Conservation (phyloP, 1,140 invertebrate species). For the Tetramorium alpestre region DNA sequence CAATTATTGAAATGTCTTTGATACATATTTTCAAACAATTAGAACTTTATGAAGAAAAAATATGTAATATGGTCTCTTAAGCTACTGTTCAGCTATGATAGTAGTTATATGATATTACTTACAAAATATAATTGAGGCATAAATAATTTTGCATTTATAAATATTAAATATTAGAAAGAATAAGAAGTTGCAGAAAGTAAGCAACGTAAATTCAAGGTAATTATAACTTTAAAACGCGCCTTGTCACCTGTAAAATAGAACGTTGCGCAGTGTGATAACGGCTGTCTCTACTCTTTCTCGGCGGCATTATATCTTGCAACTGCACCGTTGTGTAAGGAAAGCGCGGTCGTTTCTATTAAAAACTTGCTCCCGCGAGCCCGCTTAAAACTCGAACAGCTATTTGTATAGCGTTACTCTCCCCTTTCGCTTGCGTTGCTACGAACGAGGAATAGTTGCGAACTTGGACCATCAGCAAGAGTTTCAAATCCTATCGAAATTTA, state of each 20-base stretch:
- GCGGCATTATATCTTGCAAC: slow-evolving; percentile 30
- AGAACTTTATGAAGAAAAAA: neutral
- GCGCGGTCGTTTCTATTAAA: slow-evolving; percentile 38
- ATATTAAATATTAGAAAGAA: neutral
- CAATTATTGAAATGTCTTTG: neutral
- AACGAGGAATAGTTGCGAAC: slow-evolving; percentile 48
- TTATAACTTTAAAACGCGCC: slow-evolving; percentile 6
- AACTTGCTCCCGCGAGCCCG: slow-evolving; percentile 19
- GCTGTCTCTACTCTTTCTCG: slow-evolving; percentile 28
- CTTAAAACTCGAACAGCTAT: slow-evolving; percentile 51
- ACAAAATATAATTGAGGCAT: neutral
- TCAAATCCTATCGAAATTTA: slow-evolving; percentile 45
- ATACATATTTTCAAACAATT: neutral
- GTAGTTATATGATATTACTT: neutral
- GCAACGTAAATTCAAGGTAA: neutral
- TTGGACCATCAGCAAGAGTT: slow-evolving; percentile 32
- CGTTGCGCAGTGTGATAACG: slow-evolving; percentile 29
- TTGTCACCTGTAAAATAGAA: slow-evolving; percentile 16
- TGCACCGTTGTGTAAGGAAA: neutral
- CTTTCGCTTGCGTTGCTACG: neutral
- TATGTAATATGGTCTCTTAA: neutral
- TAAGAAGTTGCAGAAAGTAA: neutral
- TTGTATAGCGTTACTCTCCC: slow-evolving; percentile 30
- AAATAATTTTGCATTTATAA: neutral
- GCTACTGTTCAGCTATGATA: neutral